Percentiles rank a stretch among this genome's conserved stretches.
phyloP scores from a whole-genome alignment of 1,140 invertebrate species.

The Eriosoma lanigerum region DNA sequence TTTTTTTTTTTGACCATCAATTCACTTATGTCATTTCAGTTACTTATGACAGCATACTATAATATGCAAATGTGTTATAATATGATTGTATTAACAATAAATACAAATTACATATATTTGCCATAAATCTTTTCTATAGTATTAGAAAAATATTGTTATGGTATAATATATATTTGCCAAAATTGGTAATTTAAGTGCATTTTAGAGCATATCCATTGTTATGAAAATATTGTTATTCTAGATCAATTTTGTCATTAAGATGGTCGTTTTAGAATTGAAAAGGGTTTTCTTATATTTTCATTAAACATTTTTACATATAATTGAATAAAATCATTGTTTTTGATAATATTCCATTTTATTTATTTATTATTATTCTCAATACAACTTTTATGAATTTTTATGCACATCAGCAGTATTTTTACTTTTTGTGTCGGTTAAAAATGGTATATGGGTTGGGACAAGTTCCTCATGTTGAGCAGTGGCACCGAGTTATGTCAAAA shows the following conservation, averaged over 20 bases:
- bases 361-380: too few relatives aligned
- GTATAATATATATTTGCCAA: background rate
- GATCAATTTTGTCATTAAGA: constrained; percentile 13
- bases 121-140: constrained; percentile 32
- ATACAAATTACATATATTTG: background rate
- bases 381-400: too few relatives aligned
- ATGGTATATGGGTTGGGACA: too few relatives aligned
- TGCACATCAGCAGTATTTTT: too few relatives aligned
- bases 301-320: constrained; percentile 14
- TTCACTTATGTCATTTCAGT: constrained; percentile 2
- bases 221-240: background rate
- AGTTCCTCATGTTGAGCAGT: too few relatives aligned
- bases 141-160: constrained; percentile 14
- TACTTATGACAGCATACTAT: constrained; percentile 14
- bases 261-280: background rate
- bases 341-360: constrained; percentile 21
- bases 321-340: constrained; percentile 38
- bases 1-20: constrained; percentile 30
- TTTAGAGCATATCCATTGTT: constrained; percentile 20
- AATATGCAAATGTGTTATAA: background rate
- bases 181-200: constrained; percentile 25
- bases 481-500: too few relatives aligned
- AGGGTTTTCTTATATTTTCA: constrained; percentile 44
- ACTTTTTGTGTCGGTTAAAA: too few relatives aligned
- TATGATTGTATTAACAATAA: background rate